Evolutionary conservation across 92 coral and sea anemone genomes (phyloP), one percentile per base, ranked within the genome.

Genomic region (Meandrina meandrites): DNA sequence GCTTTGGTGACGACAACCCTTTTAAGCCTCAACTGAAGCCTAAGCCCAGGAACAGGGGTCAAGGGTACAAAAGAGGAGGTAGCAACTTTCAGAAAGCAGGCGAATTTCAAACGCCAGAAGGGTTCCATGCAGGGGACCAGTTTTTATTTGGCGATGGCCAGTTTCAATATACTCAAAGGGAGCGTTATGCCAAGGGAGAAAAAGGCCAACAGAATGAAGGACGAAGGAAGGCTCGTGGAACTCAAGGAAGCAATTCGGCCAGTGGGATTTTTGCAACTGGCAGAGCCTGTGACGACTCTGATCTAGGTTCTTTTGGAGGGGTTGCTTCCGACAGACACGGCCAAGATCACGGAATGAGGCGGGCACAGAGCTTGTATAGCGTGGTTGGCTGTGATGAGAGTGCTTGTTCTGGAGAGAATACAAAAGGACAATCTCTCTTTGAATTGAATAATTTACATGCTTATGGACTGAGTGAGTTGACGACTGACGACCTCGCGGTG

Each of bases 401-500:
- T 70, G 81, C 36, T n/a, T 4, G 54, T 12, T 18, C 35, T 14
- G 53, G 60, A 40, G 34, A 68, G 1, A n/a, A n/a, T n/a, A 42
- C 14, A 30, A n/a, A 42, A 31, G 78, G 24, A 8, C 36, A 67
- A 2, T 70, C 57, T 42, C 37, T 9, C 71, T 58, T 87, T 58
- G 95, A 90, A 37, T 81, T 85, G 51, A 90, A 90, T 68, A 80
- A 83, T 70, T 64, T 94, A 53, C 90, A 86, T 5, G 75, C 92
- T 7, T 60, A 72, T 34, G 95, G 93, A 35, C 73, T 94, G 54
- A 90, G 83, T 83, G 54, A 51, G 69, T 28, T 17, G 35, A 94
- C 94, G 21, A 92, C 98, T 1, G 35, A 32, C 24, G 95, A 92
- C 72, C 69, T 84, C 64, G 91, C 90, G 40, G 89, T 85, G 85